Evolutionary conservation across 1,140 invertebrate genomes (phyloP).

Genomic region (Venturia canescens): DNA sequence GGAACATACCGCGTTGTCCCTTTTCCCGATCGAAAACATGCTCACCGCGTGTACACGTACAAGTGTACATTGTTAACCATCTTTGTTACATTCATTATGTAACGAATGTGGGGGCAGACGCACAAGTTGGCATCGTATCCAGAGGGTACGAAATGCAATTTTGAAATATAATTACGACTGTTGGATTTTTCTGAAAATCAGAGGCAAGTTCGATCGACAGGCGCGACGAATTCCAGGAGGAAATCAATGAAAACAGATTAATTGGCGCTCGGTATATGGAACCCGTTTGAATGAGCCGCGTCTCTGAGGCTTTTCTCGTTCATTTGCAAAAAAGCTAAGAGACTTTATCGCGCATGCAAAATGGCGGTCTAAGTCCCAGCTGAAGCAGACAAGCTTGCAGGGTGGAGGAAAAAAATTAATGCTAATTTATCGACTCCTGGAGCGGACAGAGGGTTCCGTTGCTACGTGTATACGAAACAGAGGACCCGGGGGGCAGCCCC

Average conservation of each 20-base stretch:
- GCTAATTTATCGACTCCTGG: conserved; percentile 55
- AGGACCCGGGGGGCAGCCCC: background rate
- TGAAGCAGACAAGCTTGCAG: conserved; percentile 9
- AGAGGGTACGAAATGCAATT: background rate
- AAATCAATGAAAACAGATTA: no score
- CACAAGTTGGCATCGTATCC: background rate
- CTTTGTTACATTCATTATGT: conserved; percentile 6
- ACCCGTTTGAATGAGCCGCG: background rate
- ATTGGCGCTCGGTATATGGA: background rate
- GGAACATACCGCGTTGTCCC: conserved; percentile 5
- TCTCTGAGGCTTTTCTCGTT: background rate
- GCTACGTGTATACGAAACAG: background rate
- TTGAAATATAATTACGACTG: background rate
- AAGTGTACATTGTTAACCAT: conserved; percentile 8
- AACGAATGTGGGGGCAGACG: background rate
- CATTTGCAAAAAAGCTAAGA: conserved; percentile 43
- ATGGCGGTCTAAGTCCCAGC: background rate
- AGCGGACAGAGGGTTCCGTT: background rate
- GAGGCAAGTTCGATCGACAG: no score
- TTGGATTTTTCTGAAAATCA: no score
- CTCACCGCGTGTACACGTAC: background rate
- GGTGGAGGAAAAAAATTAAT: conserved; percentile 44
- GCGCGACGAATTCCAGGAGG: background rate
- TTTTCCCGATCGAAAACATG: background rate
- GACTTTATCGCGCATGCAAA: background rate